Evolutionary conservation across 2,888 invertebrate genomes (phyloP).

Genomic region (Ecliptopera silaceata): DNA sequence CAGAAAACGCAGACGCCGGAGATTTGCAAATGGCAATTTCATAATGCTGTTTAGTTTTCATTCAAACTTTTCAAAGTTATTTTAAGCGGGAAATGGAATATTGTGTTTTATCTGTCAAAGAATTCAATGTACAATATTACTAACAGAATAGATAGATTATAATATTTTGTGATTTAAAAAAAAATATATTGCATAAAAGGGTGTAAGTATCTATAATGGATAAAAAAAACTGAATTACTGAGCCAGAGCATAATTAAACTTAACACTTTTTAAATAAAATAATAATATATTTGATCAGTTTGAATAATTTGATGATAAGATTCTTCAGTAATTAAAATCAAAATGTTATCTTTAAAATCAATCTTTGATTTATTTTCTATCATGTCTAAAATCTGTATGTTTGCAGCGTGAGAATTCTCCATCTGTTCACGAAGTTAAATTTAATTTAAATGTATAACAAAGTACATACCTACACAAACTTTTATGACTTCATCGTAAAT

Average conservation of each 20-base stretch:
- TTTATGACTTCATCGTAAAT: constrained; percentile 67
- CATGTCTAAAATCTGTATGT: neutral
- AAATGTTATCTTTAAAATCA: no score
- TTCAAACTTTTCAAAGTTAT: neutral
- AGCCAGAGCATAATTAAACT: no score
- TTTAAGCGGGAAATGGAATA: neutral
- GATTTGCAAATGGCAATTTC: constrained; percentile 9
- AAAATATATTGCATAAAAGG: no score
- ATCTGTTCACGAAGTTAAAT: constrained; percentile 3
- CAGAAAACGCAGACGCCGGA: constrained; percentile 16
- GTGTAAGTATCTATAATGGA: no score
- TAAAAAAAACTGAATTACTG: no score
- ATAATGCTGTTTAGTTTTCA: constrained; percentile 5
- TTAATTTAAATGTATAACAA: constrained; percentile 42
- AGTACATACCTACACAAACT: constrained; percentile 46
- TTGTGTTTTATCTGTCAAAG: no score
- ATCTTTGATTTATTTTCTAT: neutral
- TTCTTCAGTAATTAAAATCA: neutral
- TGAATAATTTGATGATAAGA: no score
- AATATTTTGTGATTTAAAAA: no score
- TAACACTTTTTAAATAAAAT: no score
- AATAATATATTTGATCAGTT: no score
- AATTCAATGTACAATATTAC: neutral
- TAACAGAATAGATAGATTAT: no score
- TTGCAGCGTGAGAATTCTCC: neutral